phyloP scores from a whole-genome alignment of 2,888 invertebrate species.

The Nomada goodeniana region DNA sequence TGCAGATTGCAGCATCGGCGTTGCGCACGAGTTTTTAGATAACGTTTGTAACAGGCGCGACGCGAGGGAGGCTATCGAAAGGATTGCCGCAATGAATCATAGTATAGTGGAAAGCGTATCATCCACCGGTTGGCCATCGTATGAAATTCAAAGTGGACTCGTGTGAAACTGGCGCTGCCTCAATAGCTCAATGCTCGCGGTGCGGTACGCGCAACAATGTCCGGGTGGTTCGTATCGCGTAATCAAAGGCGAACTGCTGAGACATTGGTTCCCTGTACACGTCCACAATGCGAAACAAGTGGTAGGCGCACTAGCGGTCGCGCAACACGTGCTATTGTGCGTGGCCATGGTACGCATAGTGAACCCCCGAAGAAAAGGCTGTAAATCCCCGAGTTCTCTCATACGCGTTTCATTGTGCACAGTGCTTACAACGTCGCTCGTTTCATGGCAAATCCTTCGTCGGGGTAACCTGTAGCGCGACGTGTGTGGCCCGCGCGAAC shows the following conservation, averaged over 20 bases:
- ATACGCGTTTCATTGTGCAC: constrained; percentile 73
- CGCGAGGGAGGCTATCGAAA: constrained; percentile 4
- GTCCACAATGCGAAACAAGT: constrained; percentile 69
- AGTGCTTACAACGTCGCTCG: constrained; percentile 74
- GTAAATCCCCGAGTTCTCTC: constrained; percentile 72
- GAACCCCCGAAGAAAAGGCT: constrained; percentile 69
- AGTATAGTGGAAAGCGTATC: constrained; percentile 45
- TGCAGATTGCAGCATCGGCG: constrained; percentile 45
- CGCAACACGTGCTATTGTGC: constrained; percentile 76
- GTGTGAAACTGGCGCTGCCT: constrained; percentile 54
- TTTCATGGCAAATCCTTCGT: constrained; percentile 75
- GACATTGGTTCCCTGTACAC: constrained; percentile 66
- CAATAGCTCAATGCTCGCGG: constrained; percentile 57
- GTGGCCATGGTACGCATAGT: constrained; percentile 61
- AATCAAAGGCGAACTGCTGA: constrained; percentile 68
- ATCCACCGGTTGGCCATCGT: constrained; percentile 25
- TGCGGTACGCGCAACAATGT: constrained; percentile 57
- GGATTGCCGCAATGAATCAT: constrained; percentile 54
- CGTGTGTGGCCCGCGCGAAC: constrained; percentile 74
- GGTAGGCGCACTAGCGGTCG: constrained; percentile 71
- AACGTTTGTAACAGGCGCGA: not conserved
- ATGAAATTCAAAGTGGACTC: constrained; percentile 60
- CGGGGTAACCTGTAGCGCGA: constrained; percentile 70
- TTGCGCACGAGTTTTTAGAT: not conserved
- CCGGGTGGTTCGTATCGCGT: constrained; percentile 65